Evolutionary conservation across 2,113 vertebrate species (phyloP).

Genomic region (Patagioenas fasciata): DNA sequence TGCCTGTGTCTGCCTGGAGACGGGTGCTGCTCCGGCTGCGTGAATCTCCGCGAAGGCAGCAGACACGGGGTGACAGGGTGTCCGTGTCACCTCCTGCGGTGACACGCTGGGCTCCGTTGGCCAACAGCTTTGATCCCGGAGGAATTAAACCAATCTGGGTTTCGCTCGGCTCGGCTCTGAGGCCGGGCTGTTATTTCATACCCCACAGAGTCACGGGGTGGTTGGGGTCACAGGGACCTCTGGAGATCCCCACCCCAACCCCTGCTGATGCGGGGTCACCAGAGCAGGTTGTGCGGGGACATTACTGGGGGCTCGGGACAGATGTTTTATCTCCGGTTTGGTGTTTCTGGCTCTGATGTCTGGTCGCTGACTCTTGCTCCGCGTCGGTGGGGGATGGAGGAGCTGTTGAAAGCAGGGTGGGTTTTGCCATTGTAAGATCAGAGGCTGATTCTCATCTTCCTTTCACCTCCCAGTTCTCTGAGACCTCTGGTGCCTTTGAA

Average conservation of each 20-base stretch:
- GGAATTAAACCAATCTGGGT: not conserved
- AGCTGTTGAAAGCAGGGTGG: not conserved
- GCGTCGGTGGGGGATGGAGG: rapidly evolving
- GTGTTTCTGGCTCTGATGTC: not conserved
- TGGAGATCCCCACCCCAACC: too few species aligned
- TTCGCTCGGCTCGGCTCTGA: not conserved
- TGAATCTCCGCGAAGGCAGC: not conserved
- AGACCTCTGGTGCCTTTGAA: not conserved
- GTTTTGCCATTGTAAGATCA: not conserved
- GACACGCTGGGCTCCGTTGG: not conserved
- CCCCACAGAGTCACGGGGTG: too few species aligned
- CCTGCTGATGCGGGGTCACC: too few species aligned
- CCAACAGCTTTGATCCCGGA: not conserved
- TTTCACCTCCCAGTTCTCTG: not conserved
- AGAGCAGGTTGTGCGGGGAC: too few species aligned
- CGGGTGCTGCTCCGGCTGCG: not conserved
- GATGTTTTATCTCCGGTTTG: not conserved
- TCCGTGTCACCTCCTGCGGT: rapidly evolving
- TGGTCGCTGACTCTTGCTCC: not conserved
- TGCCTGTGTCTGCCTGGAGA: not conserved
- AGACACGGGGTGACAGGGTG: not conserved
- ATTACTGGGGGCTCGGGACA: not conserved
- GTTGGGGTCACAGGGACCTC: too few species aligned
- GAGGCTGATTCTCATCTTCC: not conserved
- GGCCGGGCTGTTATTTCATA: not conserved